A percentile compares a stretch with the other conserved stretches of the same genome.
phyloP scores from a whole-genome alignment of 1,140 invertebrate genomes.

The Anadara kagoshimensis region DNA sequence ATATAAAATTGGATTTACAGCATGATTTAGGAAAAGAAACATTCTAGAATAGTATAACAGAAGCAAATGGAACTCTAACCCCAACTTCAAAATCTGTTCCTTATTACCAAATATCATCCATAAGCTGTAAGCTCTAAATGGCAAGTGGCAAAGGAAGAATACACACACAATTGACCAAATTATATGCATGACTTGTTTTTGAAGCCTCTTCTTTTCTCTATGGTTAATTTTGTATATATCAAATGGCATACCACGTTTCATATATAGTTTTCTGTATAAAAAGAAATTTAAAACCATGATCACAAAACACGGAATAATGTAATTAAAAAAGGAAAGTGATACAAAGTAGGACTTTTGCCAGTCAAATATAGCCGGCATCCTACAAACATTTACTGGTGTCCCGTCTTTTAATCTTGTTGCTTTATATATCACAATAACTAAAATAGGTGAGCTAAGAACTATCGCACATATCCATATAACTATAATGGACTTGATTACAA shows the following conservation, averaged over 20 bases:
- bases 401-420: constrained; percentile 32
- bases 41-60: constrained; percentile 26
- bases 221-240: constrained; percentile 2
- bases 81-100: constrained; percentile 16
- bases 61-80: constrained; percentile 32
- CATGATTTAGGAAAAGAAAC: constrained; percentile 22
- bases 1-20: constrained; percentile 30
- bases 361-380: constrained; percentile 13
- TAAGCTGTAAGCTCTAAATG: constrained; percentile 6
- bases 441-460: constrained; percentile 32
- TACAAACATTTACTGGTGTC: constrained; percentile 40
- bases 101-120: constrained; percentile 28
- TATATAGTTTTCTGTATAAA: constrained; percentile 30
- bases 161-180: constrained; percentile 20
- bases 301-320: constrained; percentile 28
- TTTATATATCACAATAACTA: constrained; percentile 37
- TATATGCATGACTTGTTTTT: constrained; percentile 28
- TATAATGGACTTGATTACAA: constrained; percentile 21
- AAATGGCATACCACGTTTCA: not conserved
- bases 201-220: constrained; percentile 10
- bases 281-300: constrained; percentile 36
- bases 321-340: constrained; percentile 4
- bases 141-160: constrained; percentile 31
- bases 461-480: constrained; percentile 40
- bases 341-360: constrained; percentile 32